Evolutionary conservation across 2,888 invertebrate genomes (phyloP), one percentile per base, ranked within the genome.

Genomic region (Tanytarsus gracilentus): DNA sequence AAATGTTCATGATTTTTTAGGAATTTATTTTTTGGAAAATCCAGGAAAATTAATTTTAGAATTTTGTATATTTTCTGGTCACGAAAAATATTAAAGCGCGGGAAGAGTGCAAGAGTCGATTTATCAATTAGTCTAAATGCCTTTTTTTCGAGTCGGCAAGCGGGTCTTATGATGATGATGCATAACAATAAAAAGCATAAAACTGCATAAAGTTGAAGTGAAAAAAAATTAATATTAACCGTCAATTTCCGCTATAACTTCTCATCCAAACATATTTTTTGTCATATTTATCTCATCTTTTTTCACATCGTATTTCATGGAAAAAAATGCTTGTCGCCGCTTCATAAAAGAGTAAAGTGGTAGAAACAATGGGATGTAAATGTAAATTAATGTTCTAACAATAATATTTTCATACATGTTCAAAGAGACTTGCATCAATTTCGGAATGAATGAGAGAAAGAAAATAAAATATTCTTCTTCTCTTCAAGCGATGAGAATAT

Each of bases 241-340:
- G 56, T 63, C 63, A 61, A 63, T 60, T 63, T 63, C 63, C 63
- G 44, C 62, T 60, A 62, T 63, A 62, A 63, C 3, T 60, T 51
- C 26, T 18, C 18, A 36, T 50, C 16, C 36, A 36, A 18, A 44
- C 18, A 44, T 11, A 14, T 8, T 33, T 16, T 40, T 44, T 44
- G 14, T 11, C 23, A 44, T 21, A 18, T 44, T 16, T 23, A 8
- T 16, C 23, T 44, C 11, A 9, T 30, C 9, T 2, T 48, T 29
- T 51, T 51, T 58, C 58, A 14, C 58, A 58, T 58, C 58, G 27
- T 48, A 48, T n/a, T 29, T 44, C 29, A 56, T 25, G 23, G 48
- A 29, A 44, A 50, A 14, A 18, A 29, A 39, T 9, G n/a, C n/a
- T n/a, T 27, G 40, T 25, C 14, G 25, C 25, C 14, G 26, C 3